These are phyloP conservation scores for Moxostoma hubbsi DNA, from an alignment of 2,797 vertebrate genomes.

Conservation along the genomic window DNA sequence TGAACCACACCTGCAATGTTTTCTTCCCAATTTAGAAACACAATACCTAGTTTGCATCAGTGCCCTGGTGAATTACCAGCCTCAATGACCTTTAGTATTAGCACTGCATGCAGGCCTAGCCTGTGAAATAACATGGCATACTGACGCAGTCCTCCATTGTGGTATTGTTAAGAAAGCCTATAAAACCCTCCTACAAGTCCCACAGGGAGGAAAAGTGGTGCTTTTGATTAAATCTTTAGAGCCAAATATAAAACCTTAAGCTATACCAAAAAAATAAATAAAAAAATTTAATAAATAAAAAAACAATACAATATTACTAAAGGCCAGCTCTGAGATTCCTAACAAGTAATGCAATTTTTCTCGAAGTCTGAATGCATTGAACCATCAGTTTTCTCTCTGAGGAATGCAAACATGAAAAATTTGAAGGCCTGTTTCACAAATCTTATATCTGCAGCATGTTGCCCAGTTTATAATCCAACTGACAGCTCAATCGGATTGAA, in stretches of 20 bases:
- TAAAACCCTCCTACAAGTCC: slow-evolving; percentile 52
- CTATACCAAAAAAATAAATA: slow-evolving; percentile 30
- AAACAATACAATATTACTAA: not conserved
- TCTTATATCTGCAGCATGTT: too few species aligned
- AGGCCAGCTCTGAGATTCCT: not conserved
- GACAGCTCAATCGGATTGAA: too few species aligned
- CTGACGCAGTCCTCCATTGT: slow-evolving; percentile 77
- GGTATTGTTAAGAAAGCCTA: slow-evolving; percentile 74
- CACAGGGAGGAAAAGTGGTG: slow-evolving; percentile 35
- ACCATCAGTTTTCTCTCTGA: slow-evolving; percentile 6
- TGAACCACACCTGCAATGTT: slow-evolving; percentile 45
- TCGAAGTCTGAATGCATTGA: not conserved
- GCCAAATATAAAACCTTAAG: slow-evolving; percentile 12
- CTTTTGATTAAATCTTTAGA: not conserved
- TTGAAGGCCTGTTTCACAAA: too few species aligned
- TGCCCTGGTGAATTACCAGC: slow-evolving; percentile 34
- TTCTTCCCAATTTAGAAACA: slow-evolving; percentile 40
- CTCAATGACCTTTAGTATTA: slow-evolving; percentile 49
- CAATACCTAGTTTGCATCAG: slow-evolving; percentile 32
- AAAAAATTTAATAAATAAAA: too few species aligned
- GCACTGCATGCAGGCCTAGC: slow-evolving; percentile 10
- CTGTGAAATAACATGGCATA: slow-evolving; percentile 60
- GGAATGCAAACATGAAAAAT: not conserved
- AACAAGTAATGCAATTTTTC: not conserved
- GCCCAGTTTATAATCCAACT: too few species aligned